Conservation (phyloP, 2,797 vertebrate species). For the Stomatorhinus walkeri region DNA sequence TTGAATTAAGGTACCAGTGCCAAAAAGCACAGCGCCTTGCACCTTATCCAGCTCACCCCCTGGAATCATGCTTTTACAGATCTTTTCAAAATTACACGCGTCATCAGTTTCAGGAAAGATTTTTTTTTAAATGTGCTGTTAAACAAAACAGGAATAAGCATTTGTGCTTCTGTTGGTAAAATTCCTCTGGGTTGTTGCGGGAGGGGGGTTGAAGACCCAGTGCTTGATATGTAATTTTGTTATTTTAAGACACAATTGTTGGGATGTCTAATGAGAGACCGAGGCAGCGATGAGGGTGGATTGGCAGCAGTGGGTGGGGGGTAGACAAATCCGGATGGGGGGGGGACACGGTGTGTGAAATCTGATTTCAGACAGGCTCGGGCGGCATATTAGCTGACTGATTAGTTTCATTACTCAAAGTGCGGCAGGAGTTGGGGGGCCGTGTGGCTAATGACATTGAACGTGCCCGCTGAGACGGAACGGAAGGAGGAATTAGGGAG, state of each 20-base stretch:
- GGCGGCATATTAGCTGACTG: constrained; percentile 40
- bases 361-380: constrained; percentile 23
- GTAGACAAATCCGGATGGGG: not conserved
- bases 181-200: not conserved
- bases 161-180: not conserved
- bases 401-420: constrained; percentile 45
- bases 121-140: not conserved
- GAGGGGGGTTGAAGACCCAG: not conserved
- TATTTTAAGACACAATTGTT: not conserved
- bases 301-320: not conserved
- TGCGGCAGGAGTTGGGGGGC: constrained; percentile 34
- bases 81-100: not conserved
- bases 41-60: not conserved
- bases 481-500: constrained; percentile 40
- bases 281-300: not conserved
- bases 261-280: constrained; percentile 5
- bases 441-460: constrained; percentile 44
- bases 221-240: not conserved
- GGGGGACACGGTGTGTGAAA: not conserved
- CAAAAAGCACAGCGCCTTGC: not conserved
- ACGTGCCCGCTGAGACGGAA: constrained; percentile 41
- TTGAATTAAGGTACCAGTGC: not conserved
- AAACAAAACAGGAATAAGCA: not conserved
- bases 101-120: not conserved
- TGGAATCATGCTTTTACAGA: not conserved